A percentile compares a stretch with the other conserved stretches of the same genome.
These are phyloP conservation scores for Portunus trituberculatus DNA, from an alignment of 1,140 invertebrate genomes.

Conservation along the genomic window DNA sequence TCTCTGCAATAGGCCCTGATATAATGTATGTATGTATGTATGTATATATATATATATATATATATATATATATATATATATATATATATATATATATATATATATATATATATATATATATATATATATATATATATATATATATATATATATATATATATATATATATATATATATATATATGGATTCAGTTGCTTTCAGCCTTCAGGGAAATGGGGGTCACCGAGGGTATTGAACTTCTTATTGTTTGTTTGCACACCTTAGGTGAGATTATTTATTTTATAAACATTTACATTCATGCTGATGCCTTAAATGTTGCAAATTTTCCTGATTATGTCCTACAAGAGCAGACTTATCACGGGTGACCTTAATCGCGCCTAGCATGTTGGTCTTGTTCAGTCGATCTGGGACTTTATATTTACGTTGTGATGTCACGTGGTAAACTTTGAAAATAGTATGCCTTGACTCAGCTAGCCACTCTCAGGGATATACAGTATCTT, in stretches of 20 bases:
- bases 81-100: constrained; percentile 66
- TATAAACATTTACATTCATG: neutral
- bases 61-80: constrained; percentile 31
- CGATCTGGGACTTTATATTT: neutral
- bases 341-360: neutral
- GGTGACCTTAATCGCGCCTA: neutral
- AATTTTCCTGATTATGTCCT: neutral
- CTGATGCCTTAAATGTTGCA: no score
- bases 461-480: no score
- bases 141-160: constrained; percentile 48
- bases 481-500: no score
- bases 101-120: constrained; percentile 47
- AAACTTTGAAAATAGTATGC: no score
- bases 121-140: constrained; percentile 54
- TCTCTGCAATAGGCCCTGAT: no score
- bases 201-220: neutral
- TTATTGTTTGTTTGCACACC: neutral
- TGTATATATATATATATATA: no score
- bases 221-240: neutral
- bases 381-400: no score
- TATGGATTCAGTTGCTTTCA: neutral
- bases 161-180: constrained; percentile 36
- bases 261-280: neutral
- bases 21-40: no score
- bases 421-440: neutral